Percentiles rank a stretch among this genome's conserved stretches.
phyloP scores from a whole-genome alignment of 92 coral and sea anemone species.

The Epizoanthus illoricatus region DNA sequence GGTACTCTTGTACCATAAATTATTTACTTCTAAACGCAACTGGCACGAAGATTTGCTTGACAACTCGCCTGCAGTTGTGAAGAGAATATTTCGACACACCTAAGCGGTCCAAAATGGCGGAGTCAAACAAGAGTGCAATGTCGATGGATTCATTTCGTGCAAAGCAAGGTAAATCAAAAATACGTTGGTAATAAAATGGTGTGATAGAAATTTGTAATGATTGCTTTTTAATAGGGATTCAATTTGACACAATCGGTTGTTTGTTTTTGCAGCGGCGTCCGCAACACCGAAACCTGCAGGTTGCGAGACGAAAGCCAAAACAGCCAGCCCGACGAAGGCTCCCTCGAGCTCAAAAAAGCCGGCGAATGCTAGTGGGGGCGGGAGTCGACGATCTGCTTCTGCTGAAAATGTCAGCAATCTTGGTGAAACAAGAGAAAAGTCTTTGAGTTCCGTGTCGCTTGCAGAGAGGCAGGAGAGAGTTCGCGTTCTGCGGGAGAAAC shows the following conservation, averaged over 20 bases:
- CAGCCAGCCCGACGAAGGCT: conserved; percentile 16
- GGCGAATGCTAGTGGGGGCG: conserved; percentile 43
- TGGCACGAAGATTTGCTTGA: conserved; percentile 21
- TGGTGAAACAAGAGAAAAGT: conserved; percentile 19
- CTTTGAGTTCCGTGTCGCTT: conserved; percentile 44
- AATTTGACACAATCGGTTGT: conserved; percentile 11
- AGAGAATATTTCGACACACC: conserved; percentile 74
- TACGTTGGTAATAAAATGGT: background rate
- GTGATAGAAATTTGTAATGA: background rate
- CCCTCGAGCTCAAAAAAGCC: conserved; percentile 62
- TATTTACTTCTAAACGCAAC: conserved; percentile 41
- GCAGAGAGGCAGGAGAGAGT: conserved; percentile 77
- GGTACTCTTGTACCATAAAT: conserved; percentile 53
- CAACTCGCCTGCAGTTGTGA: conserved; percentile 31
- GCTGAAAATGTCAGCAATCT: conserved; percentile 59
- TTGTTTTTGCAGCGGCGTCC: conserved; percentile 40
- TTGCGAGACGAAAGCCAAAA: conserved; percentile 31
- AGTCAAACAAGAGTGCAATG: conserved; percentile 65
- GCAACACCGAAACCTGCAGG: conserved; percentile 16
- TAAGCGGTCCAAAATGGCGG: conserved; percentile 70
- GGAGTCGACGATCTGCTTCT: conserved; percentile 63
- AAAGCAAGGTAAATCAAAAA: conserved; percentile 67
- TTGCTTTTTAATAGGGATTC: background rate
- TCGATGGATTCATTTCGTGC: conserved; percentile 71
- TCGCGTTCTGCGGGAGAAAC: conserved; percentile 82